Base-by-base conservation (phyloP, 2,888 invertebrate genomes). In the Mellilla xanthometata region DNA sequence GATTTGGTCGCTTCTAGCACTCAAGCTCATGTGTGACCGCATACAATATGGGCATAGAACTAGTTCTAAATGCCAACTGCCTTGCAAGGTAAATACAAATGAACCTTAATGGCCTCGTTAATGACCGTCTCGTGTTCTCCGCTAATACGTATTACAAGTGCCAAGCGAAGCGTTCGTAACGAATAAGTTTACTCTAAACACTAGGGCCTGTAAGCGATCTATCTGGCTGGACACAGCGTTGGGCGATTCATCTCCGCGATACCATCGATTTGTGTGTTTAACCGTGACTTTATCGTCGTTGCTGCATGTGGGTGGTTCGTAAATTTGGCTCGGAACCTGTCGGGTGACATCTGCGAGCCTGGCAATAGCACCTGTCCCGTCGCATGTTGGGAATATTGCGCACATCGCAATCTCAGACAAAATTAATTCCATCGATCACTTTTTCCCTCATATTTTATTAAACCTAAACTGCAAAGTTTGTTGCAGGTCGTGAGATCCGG, bases 261-360 rank as follows among this genome's bases (percentile, higher is more conserved):
- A 78, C 56, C 68, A 74, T 81, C 76, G 67, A 77, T 78, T 71
- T 76, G 72, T 73, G 68, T 68, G 71, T 72, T 77, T 79, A 73
- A 77, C 77, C 72, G 62, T 66, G 71, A 68, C 69, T 77, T 72
- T 76, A 76, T 72, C 54, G 66, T 57, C 62, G 56, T 59, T 68
- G 66, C 64, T 64, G 60, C 43, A 49, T 49, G 47, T 53, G 59
- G 62, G 58, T 54, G 64, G 70, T 64, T 63, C 65, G 77, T 81
- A 82, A 81, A 80, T 81, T 81, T 78, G 57, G 72, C 65, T 75
- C 71, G 72, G 75, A 74, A 74, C 73, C 71, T 64, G 66, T 69
- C 65, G 68, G 73, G 79, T 76, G 79, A 71, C 68, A 54, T 65
- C 75, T 76, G 70, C 74, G 76, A 55, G 74, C 73, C 58, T 62